phyloP scores from a whole-genome alignment of 2,888 invertebrate species.

The Esperia sulphurella region DNA sequence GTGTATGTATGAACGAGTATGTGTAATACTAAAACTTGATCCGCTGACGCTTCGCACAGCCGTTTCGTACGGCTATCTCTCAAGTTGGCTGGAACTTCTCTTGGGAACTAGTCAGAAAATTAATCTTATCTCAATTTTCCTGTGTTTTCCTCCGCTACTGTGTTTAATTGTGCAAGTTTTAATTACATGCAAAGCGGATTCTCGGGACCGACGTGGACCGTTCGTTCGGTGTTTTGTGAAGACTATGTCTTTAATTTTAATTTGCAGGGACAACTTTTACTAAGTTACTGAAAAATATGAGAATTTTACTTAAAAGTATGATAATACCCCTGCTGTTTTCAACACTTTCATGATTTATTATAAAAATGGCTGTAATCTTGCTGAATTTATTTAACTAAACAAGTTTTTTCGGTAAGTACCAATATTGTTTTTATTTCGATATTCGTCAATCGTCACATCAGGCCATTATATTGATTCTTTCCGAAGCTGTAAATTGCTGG shows the following conservation, averaged over 20 bases:
- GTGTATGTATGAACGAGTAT: background rate
- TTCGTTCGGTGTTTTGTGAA: constrained; percentile 23
- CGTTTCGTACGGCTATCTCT: constrained; percentile 35
- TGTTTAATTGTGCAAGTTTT: constrained; percentile 71
- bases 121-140: constrained; percentile 71
- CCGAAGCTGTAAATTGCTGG: too few species aligned
- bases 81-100: constrained; percentile 44
- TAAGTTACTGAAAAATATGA: too few species aligned
- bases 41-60: too few species aligned
- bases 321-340: background rate
- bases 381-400: too few species aligned
- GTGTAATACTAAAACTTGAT: background rate
- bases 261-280: background rate
- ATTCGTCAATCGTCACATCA: too few species aligned
- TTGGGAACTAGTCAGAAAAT: constrained; percentile 61
- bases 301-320: too few species aligned
- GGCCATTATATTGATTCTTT: too few species aligned
- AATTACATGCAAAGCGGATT: constrained; percentile 65
- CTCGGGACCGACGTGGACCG: constrained; percentile 37
- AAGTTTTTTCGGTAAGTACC: too few species aligned
- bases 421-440: too few species aligned
- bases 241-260: constrained; percentile 1
- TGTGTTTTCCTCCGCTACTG: constrained; percentile 58
- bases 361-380: background rate
- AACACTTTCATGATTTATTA: background rate